Conservation (phyloP, 2,888 invertebrate genomes). For the Philopedon plagiatum region DNA sequence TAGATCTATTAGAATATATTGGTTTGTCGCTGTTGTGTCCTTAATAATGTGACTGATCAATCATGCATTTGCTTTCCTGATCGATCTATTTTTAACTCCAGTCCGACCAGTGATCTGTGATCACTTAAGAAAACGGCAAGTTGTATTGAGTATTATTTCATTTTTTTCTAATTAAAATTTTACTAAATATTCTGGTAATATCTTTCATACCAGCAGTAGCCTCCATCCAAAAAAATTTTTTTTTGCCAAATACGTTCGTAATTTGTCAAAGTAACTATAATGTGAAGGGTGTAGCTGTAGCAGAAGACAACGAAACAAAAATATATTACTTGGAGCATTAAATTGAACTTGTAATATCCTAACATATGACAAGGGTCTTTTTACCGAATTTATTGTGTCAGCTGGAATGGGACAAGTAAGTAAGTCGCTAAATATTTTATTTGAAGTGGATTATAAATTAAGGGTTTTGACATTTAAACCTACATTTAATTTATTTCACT, state of each 20-base stretch:
- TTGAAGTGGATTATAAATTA: neutral
- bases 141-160: no score
- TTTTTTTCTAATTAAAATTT: no score
- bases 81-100: no score
- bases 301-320: constrained; percentile 9
- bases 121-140: no score
- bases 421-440: constrained; percentile 16
- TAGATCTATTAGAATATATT: constrained; percentile 38
- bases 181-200: no score
- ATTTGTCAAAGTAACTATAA: constrained; percentile 2
- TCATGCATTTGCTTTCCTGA: no score
- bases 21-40: constrained; percentile 7
- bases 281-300: neutral
- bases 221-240: neutral
- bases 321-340: constrained; percentile 10
- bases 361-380: constrained; percentile 21
- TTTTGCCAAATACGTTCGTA: neutral
- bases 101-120: no score
- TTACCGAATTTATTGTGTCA: constrained; percentile 12
- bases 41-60: constrained; percentile 22
- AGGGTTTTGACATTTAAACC: neutral
- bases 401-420: neutral
- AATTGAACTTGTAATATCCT: constrained; percentile 15
- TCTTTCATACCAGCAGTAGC: no score
- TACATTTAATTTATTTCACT: neutral